Evolutionary conservation across 2,113 vertebrate genomes (phyloP).

Genomic region (Apeltes quadracus): DNA sequence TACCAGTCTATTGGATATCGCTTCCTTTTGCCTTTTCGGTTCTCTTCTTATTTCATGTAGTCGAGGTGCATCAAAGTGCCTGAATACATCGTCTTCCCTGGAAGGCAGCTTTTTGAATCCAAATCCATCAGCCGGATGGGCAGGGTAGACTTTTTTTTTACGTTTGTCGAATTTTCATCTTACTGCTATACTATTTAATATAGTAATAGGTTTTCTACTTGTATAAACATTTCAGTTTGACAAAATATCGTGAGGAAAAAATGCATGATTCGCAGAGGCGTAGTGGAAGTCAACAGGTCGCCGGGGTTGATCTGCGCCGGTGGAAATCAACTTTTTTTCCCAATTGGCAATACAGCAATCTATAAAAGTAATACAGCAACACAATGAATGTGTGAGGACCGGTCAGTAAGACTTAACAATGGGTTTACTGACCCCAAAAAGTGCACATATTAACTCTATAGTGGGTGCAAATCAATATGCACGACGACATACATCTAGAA

Average conservation of each 20-base stretch:
- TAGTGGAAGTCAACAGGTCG: too few relatives aligned
- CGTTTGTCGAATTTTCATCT: too few relatives aligned
- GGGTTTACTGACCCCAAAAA: not conserved
- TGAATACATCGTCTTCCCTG: conserved; percentile 35
- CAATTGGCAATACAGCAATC: not conserved
- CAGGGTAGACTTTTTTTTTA: too few relatives aligned
- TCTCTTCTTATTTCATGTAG: conserved; percentile 11
- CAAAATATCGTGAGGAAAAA: not conserved
- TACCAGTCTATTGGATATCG: not conserved
- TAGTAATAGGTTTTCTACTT: not conserved
- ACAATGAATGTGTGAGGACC: not conserved
- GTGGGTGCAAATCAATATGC: not conserved
- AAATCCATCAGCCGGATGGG: conserved; percentile 49
- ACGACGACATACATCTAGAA: not conserved
- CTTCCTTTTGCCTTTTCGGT: not conserved
- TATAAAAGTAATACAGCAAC: not conserved
- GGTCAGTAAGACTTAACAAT: not conserved
- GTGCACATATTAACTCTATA: not conserved
- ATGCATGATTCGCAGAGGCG: not conserved
- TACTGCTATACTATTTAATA: not conserved
- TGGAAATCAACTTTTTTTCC: not conserved
- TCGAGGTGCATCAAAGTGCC: conserved; percentile 28
- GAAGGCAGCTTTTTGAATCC: conserved; percentile 35
- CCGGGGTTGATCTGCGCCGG: not conserved
- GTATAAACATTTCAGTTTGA: not conserved